Evolutionary conservation across 2,797 vertebrate species (phyloP), one percentile per base, ranked within the genome.

Genomic region (Siniperca obscura): DNA sequence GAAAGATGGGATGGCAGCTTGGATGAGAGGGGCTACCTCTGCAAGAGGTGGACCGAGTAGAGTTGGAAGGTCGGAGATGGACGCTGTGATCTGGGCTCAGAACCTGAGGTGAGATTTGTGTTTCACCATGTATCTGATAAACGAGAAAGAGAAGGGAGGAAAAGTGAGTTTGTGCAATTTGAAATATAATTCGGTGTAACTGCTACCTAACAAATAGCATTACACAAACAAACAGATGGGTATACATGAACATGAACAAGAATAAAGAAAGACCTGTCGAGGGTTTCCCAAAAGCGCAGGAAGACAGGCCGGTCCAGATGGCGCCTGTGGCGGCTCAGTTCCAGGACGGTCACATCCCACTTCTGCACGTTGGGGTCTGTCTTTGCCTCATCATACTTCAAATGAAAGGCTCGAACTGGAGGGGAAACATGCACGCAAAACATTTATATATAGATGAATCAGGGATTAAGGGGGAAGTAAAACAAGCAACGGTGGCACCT

Each of bases 101-200:
- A 99, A 99, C 94, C 98, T 96, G 95, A 99, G 96, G 92, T 99
- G 98, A 78, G 98, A 96, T 96, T 99, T 99, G 96, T 99, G 98
- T 93, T 99, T 99, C 84, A 99, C 98, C 98, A 99, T 97, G 93
- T 99, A 99, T 95, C 98, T 99, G 95, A 48, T 25, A 59, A 72
- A 74, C 22, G 75, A 61, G 21, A 72, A 36, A 48, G 36, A 64
- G 40, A 70, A 25, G 14, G 3, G n/a, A 38, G 7, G 27, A 82
- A 12, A 4, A 2, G 57, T 64, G 1, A 82, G 30, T 34, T 27
- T 30, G 36, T 62, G 38, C 16, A n/a, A 53, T 46, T 34, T 40
- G 7, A n/a, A 61, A 64, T 3, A 57, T 7, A 19, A 69, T 38
- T 14, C 17, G 13, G 16, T 34, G 3, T 0, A 42, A 55, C 7